Conservation (phyloP, 1,140 invertebrate genomes). For the Cyrtorhinus lividipennis region DNA sequence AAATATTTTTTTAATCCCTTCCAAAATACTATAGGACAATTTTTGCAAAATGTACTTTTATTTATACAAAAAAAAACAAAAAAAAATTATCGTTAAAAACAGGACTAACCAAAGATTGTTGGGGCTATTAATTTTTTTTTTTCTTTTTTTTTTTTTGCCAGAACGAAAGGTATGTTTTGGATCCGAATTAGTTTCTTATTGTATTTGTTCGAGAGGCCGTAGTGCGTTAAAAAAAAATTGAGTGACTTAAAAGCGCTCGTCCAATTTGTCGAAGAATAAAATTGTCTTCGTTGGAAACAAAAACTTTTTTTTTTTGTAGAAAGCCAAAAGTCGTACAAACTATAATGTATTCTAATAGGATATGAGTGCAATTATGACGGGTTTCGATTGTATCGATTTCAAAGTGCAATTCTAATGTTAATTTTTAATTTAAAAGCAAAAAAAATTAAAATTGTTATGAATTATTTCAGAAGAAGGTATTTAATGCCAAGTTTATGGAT, state of each 20-base stretch:
- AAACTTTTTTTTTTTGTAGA: neutral
- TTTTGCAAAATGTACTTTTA: conserved; percentile 6
- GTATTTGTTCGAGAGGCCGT: neutral
- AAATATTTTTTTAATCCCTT: neutral
- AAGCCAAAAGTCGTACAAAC: conserved; percentile 14
- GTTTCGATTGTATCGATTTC: conserved; percentile 9
- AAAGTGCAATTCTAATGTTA: conserved; percentile 15
- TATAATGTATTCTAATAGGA: conserved; percentile 13
- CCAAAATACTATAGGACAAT: neutral
- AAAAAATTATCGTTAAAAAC: neutral
- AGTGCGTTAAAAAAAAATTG: neutral
- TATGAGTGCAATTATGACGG: conserved; percentile 14
- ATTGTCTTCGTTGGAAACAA: neutral
- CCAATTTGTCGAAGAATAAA: neutral
- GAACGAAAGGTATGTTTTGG: neutral
- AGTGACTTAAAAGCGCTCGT: neutral
- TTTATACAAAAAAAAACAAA: neutral
- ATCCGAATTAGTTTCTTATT: neutral
- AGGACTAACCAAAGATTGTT: conserved; percentile 4
- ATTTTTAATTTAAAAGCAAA: neutral
- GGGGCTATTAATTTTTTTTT: neutral
- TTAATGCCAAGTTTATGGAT: neutral
- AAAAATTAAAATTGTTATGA: neutral
- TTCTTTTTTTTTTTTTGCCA: neutral
- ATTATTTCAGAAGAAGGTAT: neutral